Base-by-base conservation (phyloP, 1,140 invertebrate species). In the Trichonephila inaurata region DNA sequence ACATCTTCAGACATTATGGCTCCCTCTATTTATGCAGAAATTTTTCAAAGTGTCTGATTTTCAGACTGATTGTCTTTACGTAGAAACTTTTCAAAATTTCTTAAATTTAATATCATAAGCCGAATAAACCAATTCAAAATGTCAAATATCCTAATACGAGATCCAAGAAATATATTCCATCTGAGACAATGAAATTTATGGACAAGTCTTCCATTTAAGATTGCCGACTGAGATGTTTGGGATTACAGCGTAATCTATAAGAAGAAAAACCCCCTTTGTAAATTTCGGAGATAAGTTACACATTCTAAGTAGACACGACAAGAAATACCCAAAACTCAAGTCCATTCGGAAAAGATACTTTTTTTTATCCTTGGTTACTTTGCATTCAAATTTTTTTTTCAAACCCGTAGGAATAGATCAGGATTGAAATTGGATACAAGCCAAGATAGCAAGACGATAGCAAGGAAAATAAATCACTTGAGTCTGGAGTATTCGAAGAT, bases 391-490 rank as follows among this genome's bases (percentile, higher is more conserved):
- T 16, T 60, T n/a, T 60, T 85, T 61, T 61, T 85, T 24, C 8
- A n/a, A 58, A 10, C 24, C 51, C 58, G 51, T 85, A 85, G 51
- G 21, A 60, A 33, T 40, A 19, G 72, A 77, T 40, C 72, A 33
- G 33, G 28, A 77, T 85, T 85, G 44, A 61, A 24, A 58, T 85
- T 85, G 83, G 83, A 85, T n/a, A 18, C 58, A 58, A 21, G 83
- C 83, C 83, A 85, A 85, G 33, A 60, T n/a, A 85, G 51, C n/a
- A 60, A 58, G 14, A 33, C 28, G 28, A 77, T 77, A 77, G 72
- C 72, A 7, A 61, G 51, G 33, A 85, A 58, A 85, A 85, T 85
- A 61, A 60, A 85, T 85, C 83, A 85, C 24, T 85, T 77, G 51
- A 60, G 51, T 85, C n/a, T 60, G n/a, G 83, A 85, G 83, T 44